These are phyloP conservation scores for Austrofundulus limnaeus DNA, from an alignment of 2,113 vertebrate species.

Conservation along the genomic window DNA sequence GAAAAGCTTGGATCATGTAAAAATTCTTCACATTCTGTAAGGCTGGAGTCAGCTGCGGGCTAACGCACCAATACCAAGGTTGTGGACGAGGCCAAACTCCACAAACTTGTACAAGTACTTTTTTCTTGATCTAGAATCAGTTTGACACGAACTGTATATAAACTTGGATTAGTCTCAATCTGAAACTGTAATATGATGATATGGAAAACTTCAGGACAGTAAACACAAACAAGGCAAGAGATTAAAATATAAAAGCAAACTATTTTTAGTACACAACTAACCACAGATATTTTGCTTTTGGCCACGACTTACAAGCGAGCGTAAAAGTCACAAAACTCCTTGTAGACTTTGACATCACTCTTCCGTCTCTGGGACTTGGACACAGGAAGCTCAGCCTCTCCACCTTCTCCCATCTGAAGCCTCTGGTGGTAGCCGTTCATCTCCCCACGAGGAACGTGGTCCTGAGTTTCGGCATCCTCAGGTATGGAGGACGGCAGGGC, in stretches of 20 bases:
- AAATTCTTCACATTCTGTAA: constrained; percentile 56
- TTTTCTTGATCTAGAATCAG: neutral
- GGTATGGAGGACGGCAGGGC: constrained; percentile 79
- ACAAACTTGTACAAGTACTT: neutral
- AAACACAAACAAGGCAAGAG: neutral
- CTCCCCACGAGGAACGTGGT: constrained; percentile 38
- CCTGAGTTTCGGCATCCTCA: constrained; percentile 81
- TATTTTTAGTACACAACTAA: neutral
- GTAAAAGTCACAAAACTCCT: constrained; percentile 99
- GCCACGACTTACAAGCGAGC: constrained; percentile 90
- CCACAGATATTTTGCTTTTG: neutral
- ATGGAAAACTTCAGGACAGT: neutral
- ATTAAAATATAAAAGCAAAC: neutral
- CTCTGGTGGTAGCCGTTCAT: constrained; percentile 68
- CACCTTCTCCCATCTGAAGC: constrained; percentile 56
- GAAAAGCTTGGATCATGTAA: constrained; percentile 19
- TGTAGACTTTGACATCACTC: constrained; percentile 95
- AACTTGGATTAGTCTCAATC: neutral
- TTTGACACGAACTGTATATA: neutral
- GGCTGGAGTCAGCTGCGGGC: constrained; percentile 14
- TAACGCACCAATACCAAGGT: constrained; percentile 4
- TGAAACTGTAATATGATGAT: neutral
- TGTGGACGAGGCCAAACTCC: constrained; percentile 1
- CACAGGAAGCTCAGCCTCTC: constrained; percentile 84
- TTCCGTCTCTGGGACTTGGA: constrained; percentile 90